Percentiles rank a stretch among this genome's conserved stretches.
phyloP scores from a whole-genome alignment of 2,797 vertebrate genomes.

The Parauchenoglanis ngamensis region DNA sequence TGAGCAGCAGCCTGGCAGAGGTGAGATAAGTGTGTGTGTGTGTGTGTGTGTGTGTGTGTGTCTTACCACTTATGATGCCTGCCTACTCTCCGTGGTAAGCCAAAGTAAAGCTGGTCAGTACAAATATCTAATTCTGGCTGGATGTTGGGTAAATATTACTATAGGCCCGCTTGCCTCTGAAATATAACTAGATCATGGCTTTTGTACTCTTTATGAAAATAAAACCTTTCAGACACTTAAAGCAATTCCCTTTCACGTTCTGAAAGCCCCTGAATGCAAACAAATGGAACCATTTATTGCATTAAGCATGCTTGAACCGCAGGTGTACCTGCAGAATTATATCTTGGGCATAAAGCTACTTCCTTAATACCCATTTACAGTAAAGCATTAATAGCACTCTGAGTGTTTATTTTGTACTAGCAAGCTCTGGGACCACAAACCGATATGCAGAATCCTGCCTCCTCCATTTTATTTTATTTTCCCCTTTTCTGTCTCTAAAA shows the following conservation, averaged over 20 bases:
- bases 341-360: conserved; percentile 18
- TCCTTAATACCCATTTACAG: conserved; percentile 26
- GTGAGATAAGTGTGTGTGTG: conserved; percentile 43
- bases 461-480: conserved; percentile 26
- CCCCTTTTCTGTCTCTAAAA: conserved; percentile 32
- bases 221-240: conserved; percentile 30
- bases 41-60: conserved; percentile 20
- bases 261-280: conserved; percentile 21
- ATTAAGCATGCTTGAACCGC: conserved; percentile 20
- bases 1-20: conserved; percentile 41
- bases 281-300: conserved; percentile 36
- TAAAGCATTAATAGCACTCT: conserved; percentile 45
- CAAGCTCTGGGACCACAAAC: conserved; percentile 37
- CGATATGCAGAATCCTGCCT: conserved; percentile 26
- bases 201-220: conserved; percentile 34
- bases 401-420: conserved; percentile 48
- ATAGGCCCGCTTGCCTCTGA: background rate
- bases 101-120: conserved; percentile 17
- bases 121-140: conserved; percentile 31
- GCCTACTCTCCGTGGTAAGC: background rate
- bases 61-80: conserved; percentile 10
- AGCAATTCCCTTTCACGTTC: conserved; percentile 1
- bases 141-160: conserved; percentile 11
- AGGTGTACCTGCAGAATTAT: conserved; percentile 22
- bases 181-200: conserved; percentile 33